Evolutionary conservation across 2,888 invertebrate genomes (phyloP).

Genomic region (Tupiocoris notatus): DNA sequence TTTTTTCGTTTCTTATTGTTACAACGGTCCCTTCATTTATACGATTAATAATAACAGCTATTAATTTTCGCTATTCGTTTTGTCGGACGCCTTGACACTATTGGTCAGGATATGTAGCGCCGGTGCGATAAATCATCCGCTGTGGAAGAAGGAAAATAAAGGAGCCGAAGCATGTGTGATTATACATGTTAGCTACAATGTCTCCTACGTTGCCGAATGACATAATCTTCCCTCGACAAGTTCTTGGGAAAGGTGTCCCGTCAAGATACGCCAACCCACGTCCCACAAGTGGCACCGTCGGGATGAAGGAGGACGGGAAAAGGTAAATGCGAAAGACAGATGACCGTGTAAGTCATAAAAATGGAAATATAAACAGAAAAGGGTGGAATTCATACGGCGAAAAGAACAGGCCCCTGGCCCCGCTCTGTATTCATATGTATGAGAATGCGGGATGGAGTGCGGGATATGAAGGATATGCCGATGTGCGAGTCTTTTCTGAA

Average conservation of each 20-base stretch:
- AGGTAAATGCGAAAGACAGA: slow-evolving; percentile 44
- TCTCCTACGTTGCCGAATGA: neutral
- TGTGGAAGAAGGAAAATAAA: too few species aligned
- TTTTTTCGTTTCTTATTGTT: too few species aligned
- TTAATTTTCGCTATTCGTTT: too few species aligned
- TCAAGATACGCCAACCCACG: slow-evolving; percentile 9
- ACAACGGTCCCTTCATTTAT: too few species aligned
- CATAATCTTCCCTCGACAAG: neutral
- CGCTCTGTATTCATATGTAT: slow-evolving; percentile 40
- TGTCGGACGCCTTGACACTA: too few species aligned
- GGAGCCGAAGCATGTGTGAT: too few species aligned
- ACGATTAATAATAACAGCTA: too few species aligned
- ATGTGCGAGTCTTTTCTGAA: too few species aligned
- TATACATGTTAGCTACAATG: too few species aligned
- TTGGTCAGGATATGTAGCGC: too few species aligned
- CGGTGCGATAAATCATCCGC: too few species aligned
- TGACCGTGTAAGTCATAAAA: slow-evolving; percentile 44
- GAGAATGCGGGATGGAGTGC: neutral
- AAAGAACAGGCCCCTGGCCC: slow-evolving; percentile 5
- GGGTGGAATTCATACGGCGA: slow-evolving; percentile 36
- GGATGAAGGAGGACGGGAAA: slow-evolving; percentile 16
- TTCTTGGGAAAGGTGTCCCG: slow-evolving; percentile 11
- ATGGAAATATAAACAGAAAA: slow-evolving; percentile 43
- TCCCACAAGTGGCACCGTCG: slow-evolving; percentile 26
- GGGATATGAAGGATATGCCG: too few species aligned